These are phyloP conservation scores for Parasteatoda lunata DNA, from an alignment of 2,888 invertebrate genomes.

Conservation along the genomic window DNA sequence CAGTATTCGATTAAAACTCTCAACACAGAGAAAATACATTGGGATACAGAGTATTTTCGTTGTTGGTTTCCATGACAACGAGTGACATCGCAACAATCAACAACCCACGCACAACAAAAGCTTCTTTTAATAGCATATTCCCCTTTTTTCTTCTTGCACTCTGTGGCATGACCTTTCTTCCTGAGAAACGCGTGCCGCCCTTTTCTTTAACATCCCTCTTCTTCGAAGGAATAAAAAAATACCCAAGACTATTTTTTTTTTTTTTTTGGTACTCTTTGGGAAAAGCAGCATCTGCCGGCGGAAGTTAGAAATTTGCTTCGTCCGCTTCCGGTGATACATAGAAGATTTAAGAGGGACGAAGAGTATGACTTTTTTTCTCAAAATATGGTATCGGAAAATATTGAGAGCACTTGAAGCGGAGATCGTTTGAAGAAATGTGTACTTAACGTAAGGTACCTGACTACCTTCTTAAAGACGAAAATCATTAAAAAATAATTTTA, in stretches of 20 bases:
- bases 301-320: conserved; percentile 11
- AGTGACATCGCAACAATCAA: conserved; percentile 29
- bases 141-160: conserved; percentile 12
- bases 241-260: no score
- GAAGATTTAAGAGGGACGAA: no score
- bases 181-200: conserved; percentile 32
- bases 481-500: no score
- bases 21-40: not conserved
- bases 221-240: not conserved
- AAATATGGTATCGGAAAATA: no score
- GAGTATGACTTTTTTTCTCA: no score
- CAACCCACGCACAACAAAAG: conserved; percentile 14
- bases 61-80: conserved; percentile 36
- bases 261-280: not conserved
- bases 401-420: no score
- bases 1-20: no score
- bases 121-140: conserved; percentile 50
- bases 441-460: no score
- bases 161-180: conserved; percentile 26
- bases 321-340: not conserved
- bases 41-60: not conserved
- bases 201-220: not conserved
- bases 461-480: no score
- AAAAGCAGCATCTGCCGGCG: conserved; percentile 50
- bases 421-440: no score